Base-by-base conservation (phyloP, 2,888 invertebrate species). In the Philaethria dido region DNA sequence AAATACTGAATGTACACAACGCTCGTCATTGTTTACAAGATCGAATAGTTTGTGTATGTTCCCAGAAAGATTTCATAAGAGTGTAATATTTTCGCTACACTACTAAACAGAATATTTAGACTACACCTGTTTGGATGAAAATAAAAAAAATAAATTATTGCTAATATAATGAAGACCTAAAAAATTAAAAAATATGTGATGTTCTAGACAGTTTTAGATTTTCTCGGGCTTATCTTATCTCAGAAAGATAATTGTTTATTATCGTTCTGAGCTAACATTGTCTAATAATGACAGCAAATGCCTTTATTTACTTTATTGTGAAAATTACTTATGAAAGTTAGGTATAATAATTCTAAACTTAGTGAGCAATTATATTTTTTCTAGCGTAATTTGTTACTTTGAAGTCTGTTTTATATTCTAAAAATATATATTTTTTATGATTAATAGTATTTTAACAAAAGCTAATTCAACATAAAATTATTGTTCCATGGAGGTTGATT, bases 21-120 rank as follows among this genome's bases (percentile, higher is more conserved):
- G 59, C 25, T 63, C 54, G 60, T 68, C 62, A 45, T 69, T 69
- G 65, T 69, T 69, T 66, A 62, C 50, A 29, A 50, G 33, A 62
- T 44, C 14, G 42, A 57, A 52, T 22, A 20, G 55, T 59, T 59
- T 60, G 59, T 47, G 22, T 66, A 62, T 39, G 50, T 39, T 64
- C 16, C 44, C 55, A 55, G 61, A 33, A 62, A 50, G 61, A 62
- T 64, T 64, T 68, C 64, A 68, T 64, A 61, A 61, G 61, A 68
- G 47, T 42, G 39, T 39, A 48, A 64, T 33, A 61, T 62, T 55
- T 57, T 62, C 55, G 64, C 33, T 47, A 59, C 59, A 42, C 39
- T 59, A 60, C 13, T 44, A 29, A 60, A 9, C n/a, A 16, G n/a
- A 59, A 50, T 42, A 33, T 59, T 48, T 50, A 20, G 29, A 60